Conservation (phyloP, 2,797 vertebrate species). For the Astyanax mexicanus region DNA sequence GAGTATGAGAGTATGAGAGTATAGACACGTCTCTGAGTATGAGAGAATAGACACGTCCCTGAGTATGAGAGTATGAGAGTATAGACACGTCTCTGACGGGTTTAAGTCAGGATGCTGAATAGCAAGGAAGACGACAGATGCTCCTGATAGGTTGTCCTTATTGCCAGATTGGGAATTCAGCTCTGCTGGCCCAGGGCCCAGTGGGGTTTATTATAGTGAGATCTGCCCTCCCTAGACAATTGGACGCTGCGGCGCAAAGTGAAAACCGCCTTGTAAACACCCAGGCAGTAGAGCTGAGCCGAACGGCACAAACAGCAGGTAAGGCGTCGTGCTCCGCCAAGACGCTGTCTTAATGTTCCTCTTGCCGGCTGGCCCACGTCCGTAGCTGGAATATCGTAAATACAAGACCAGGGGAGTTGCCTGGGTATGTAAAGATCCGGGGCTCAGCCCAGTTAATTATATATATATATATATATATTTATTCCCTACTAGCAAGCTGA, state of each 20-base stretch:
- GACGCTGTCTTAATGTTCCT: background rate
- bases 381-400: constrained; percentile 11
- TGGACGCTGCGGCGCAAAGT: constrained; percentile 20
- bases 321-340: constrained; percentile 12
- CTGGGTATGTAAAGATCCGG: no score
- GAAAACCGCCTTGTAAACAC: constrained; percentile 33
- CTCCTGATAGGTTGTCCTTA: constrained; percentile 4
- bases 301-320: constrained; percentile 4
- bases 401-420: no score
- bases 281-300: constrained; percentile 15
- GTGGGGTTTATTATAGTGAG: constrained; percentile 38
- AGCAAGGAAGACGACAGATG: background rate
- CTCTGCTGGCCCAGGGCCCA: constrained; percentile 12
- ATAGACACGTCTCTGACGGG: background rate
- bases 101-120: background rate
- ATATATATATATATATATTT: no score
- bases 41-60: background rate
- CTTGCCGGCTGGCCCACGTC: background rate
- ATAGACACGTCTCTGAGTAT: no score
- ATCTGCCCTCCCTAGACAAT: constrained; percentile 22
- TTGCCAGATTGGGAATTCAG: constrained; percentile 12
- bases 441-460: no score
- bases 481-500: no score
- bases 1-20: background rate
- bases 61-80: background rate